phyloP scores from a whole-genome alignment of 2,797 vertebrate genomes.

The Phataginus tricuspis region DNA sequence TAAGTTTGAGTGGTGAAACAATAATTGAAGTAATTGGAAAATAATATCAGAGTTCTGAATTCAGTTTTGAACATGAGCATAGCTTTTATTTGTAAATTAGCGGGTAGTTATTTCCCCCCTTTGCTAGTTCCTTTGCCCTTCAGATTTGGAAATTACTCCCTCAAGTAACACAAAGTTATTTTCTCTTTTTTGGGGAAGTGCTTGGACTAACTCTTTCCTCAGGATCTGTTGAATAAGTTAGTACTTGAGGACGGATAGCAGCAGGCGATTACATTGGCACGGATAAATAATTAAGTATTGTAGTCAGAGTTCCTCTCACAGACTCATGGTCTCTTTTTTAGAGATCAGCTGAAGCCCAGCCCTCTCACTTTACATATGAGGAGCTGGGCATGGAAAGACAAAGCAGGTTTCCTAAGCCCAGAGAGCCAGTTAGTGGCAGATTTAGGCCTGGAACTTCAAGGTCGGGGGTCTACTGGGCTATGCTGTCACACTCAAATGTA shows the following conservation, averaged over 20 bases:
- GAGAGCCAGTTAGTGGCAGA: not conserved
- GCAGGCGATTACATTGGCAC: not conserved
- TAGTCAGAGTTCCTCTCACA: conserved; percentile 44
- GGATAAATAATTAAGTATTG: conserved; percentile 69
- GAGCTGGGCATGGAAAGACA: conserved; percentile 11
- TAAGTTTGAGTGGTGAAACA: conserved; percentile 42
- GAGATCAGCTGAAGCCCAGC: conserved; percentile 51
- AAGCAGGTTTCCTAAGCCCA: conserved; percentile 14
- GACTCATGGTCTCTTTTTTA: conserved; percentile 5
- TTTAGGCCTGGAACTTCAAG: not conserved
- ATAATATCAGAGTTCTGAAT: conserved; percentile 16
- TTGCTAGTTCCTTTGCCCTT: conserved; percentile 32
- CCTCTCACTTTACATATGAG: conserved; percentile 51
- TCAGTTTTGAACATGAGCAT: not conserved
- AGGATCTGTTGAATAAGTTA: conserved; percentile 60
- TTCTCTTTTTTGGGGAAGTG: conserved; percentile 45
- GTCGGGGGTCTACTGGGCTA: not conserved
- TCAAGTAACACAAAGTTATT: conserved; percentile 37
- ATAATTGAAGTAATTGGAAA: conserved; percentile 20
- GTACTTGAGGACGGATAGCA: conserved; percentile 36
- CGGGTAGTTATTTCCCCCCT: not conserved
- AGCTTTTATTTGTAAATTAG: conserved; percentile 41
- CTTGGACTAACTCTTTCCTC: conserved; percentile 36
- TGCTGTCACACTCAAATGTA: not conserved
- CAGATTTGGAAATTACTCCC: conserved; percentile 52